Conservation (phyloP, 2,888 invertebrate genomes). For the Parapristionchus giblindavisi region DNA sequence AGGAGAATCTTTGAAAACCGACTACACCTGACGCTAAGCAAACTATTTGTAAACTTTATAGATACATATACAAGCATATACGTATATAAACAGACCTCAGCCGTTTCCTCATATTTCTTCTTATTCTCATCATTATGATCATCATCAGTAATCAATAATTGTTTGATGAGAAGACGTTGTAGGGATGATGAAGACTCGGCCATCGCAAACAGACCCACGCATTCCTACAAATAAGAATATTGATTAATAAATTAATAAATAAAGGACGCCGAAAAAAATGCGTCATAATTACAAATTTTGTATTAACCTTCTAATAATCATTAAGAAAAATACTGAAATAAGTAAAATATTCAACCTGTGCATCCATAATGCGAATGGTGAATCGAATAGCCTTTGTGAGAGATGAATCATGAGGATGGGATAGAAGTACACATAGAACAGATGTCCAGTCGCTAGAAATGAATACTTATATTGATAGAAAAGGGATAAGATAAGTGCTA, state of each 20-base stretch:
- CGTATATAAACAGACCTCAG: background rate
- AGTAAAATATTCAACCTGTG: constrained; percentile 6
- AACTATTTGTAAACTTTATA: no score
- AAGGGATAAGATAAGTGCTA: no score
- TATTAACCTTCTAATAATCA: background rate
- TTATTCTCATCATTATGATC: constrained; percentile 13
- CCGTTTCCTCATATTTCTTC: constrained; percentile 10
- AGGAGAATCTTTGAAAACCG: no score
- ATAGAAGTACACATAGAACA: constrained; percentile 17
- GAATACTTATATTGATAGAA: no score
- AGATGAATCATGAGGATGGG: background rate
- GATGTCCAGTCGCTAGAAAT: constrained; percentile 31
- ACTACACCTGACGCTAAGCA: no score
- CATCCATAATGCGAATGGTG: constrained; percentile 15
- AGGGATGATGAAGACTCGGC: constrained; percentile 17
- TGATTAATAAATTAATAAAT: no score
- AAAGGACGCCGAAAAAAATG: no score
- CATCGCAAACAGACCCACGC: constrained; percentile 37
- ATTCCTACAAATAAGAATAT: constrained; percentile 13
- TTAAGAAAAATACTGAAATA: background rate
- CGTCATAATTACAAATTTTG: no score
- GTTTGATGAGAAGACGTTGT: constrained; percentile 30
- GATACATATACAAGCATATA: no score
- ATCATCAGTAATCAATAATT: constrained; percentile 16
- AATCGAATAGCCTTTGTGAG: constrained; percentile 4